Base-by-base conservation (phyloP, 2,797 vertebrate genomes). In the Gastrophryne carolinensis region DNA sequence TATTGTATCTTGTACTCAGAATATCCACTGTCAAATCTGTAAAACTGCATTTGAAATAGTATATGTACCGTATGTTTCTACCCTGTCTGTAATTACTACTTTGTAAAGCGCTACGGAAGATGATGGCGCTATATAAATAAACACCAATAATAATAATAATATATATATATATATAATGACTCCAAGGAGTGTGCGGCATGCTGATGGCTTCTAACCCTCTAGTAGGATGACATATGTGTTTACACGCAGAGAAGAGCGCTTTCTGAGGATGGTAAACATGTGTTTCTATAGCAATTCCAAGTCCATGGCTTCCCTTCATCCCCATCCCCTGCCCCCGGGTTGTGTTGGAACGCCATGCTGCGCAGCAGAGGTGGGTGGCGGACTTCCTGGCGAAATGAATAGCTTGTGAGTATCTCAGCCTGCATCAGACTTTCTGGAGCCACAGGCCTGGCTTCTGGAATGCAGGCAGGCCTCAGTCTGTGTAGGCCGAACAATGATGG, bases 371-470 rank as follows among this genome's bases (percentile, higher is more conserved):
- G 75, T 58, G 75, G 75, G 75, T 52, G 75, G 52, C 37, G 65
- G 50, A 66, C 32, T 78, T 72, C 75, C 75, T 72, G 30, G 52
- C 66, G 68, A 66, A 72, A 66, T 72, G 75, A 72, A 72, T 72
- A 65, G 75, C 75, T 72, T 52, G n/a, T 27, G 27, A 70, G 67
- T 68, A 58, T 61, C 53, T 41, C 68, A 29, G 13, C 21, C 75
- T 60, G 68, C 62, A 72, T 72, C 68, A 72, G 75, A 78, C 75
- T 66, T 78, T 61, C 75, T 78, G 75, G 75, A 71, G 75, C 75
- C 75, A 30, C 50, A 71, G 75, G 75, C 67, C 29, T 29, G 27
- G 37, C 34, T 58, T 78, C 12, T 65, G 75, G 75, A 78, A 78
- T 78, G 75, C 24, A 21, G 35, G 58, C 27, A 41, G 71, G 58